Conservation (phyloP, 2,888 invertebrate genomes). For the Drosophila tanythrix region DNA sequence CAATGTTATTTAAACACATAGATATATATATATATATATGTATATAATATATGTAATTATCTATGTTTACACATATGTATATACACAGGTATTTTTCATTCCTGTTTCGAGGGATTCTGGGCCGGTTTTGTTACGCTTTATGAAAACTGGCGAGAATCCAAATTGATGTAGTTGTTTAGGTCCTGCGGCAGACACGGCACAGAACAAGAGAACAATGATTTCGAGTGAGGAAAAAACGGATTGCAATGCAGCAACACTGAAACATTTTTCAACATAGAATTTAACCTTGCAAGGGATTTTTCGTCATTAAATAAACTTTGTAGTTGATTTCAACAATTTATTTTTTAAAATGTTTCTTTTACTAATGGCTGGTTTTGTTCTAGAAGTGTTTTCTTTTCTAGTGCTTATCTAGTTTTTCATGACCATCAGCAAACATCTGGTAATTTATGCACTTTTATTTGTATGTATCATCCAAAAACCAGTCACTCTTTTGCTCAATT, state of each 20-base stretch:
- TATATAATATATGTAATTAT: not conserved
- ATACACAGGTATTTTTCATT: constrained; percentile 17
- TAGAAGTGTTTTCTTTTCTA: not conserved
- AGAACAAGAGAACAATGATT: constrained; percentile 43
- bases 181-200: constrained; percentile 32
- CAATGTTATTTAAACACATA: not conserved
- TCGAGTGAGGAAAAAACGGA: constrained; percentile 9
- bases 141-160: constrained; percentile 58
- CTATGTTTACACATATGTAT: not conserved
- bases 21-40: not conserved
- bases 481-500: constrained; percentile 16
- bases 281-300: constrained; percentile 4
- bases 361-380: not conserved
- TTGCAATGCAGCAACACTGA: constrained; percentile 15
- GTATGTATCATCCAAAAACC: constrained; percentile 11
- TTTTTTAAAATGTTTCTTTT: too few species aligned
- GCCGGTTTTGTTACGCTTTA: constrained; percentile 25
- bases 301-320: not conserved
- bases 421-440: not conserved
- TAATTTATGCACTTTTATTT: not conserved
- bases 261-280: constrained; percentile 32
- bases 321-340: not conserved
- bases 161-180: constrained; percentile 39
- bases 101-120: not conserved
- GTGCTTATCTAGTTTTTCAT: not conserved